A percentile compares a stretch with the other conserved stretches of the same genome.
These are phyloP conservation scores for Leptobrachium ailaonicum DNA, from an alignment of 2,113 vertebrate species.

Conservation along the genomic window DNA sequence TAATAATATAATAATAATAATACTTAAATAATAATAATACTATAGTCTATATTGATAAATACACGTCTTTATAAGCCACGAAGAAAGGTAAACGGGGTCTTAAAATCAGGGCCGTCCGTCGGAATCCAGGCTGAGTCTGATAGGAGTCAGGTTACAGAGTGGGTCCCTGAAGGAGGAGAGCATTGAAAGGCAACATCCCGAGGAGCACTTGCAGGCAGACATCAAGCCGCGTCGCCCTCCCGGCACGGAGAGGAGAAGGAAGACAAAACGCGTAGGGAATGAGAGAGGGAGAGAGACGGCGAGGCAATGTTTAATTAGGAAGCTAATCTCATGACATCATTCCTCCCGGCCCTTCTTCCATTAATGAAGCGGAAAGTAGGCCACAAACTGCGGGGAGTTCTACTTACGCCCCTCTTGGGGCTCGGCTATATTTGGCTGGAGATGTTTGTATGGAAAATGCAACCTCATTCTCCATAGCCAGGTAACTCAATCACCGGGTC, in stretches of 20 bases:
- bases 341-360: constrained; percentile 66
- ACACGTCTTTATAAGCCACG: no score
- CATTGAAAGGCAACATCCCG: background rate
- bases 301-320: constrained; percentile 70
- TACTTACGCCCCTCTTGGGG: constrained; percentile 56
- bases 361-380: constrained; percentile 70
- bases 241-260: background rate
- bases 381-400: constrained; percentile 62
- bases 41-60: no score
- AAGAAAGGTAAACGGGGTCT: no score
- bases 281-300: constrained; percentile 46
- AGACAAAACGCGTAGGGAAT: background rate
- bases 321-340: constrained; percentile 70
- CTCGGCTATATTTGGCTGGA: constrained; percentile 59
- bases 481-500: constrained; percentile 44
- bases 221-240: background rate
- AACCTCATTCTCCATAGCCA: constrained; percentile 63
- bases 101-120: no score
- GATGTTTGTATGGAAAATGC: constrained; percentile 63
- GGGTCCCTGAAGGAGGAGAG: background rate
- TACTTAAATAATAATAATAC: no score
- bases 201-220: constrained; percentile 4
- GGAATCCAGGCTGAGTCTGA: no score
- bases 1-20: no score
- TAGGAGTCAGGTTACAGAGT: no score